Base-by-base conservation (phyloP, 1,140 invertebrate genomes). In the Medauroidea extradentata region DNA sequence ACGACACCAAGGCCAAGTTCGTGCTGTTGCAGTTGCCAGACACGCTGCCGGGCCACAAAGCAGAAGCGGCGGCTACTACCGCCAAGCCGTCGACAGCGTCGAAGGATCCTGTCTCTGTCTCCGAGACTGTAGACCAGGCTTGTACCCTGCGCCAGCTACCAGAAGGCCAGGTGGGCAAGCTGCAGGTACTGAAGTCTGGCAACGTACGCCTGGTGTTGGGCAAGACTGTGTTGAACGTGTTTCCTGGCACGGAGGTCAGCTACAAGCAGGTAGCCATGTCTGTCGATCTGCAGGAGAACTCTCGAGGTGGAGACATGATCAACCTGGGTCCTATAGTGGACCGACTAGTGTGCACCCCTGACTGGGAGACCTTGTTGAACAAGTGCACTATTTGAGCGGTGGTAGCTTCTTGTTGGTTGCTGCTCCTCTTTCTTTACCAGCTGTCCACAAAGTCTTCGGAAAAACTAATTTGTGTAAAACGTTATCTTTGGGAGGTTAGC, bases 81-180 rank as follows among this genome's bases (percentile, higher is more conserved):
- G 2, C 21, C 18, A 29, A 41, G 27, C 25, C 14, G 7, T 39
- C 38, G 13, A 24, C 50, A 39, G 19, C 51, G 9, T 9, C n/a
- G 8, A 11, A 9, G 14, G 27, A 11, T 29, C 14, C 25, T 21
- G 51, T 16, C 51, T 21, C 44, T 21, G 39, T 34, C 50, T 39
- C 41, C 8, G 41, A 59, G 21, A 52, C 72, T 70, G 57, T 57
- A 2, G 71, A 75, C 19, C 69, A 64, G 41, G 64, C 67, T 53
- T 76, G 76, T 62, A 68, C 69, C 1, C 58, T 79, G 25, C 49
- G 65, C 1, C 70, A 76, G 53, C 57, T 83, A 60, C 77, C 80
- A 59, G 82, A 83, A 51, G 82, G 82, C 1, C 75, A 74, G 54
- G 79, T 83, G 44, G 82, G 82, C 3, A 82, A 78, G 65, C 67